Evolutionary conservation across 2,113 vertebrate species (phyloP), one percentile per base, ranked within the genome.

Genomic region (Zingel zingel): DNA sequence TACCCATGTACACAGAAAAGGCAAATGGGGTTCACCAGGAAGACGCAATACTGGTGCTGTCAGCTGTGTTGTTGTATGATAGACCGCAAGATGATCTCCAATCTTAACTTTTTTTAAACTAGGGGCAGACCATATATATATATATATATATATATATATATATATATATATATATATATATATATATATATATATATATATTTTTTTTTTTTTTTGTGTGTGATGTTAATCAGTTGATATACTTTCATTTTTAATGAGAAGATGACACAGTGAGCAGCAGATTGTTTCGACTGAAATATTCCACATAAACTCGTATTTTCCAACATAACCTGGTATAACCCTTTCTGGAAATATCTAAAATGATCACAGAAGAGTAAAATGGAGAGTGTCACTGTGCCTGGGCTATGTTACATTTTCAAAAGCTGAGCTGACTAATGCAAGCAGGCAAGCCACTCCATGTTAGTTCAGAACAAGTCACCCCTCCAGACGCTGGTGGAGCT

Each of bases 401-500:
- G 80, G 71, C 88, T 59, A n/a, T 33, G 59, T 27, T 66, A 12
- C 25, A 78, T 88, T 58, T 77, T 43, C 27, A 65, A 74, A 74
- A 77, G 74, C 86, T 86, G 61, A 74, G 59, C 57, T 58, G 69
- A 68, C 61, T 66, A 84, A 59, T 85, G 75, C 33, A 63, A 57
- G 18, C 65, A 65, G 74, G 36, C 53, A 16, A 66, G 36, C 57
- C 67, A 54, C 82, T 79, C 68, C 47, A 21, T 61, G n/a, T 74
- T 61, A 57, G 19, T 61, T 82, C 63, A 69, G 48, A 4, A 57
- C 36, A 66, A 76, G 76, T 59, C 67, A 53, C 90, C 94, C 57
- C 95, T 96, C 18, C 95, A 96, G 91, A 96, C 95, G 0, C 92
- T 97, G 87, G 93, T 91, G 83, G 95, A 96, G 67, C 92, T 96